These are phyloP conservation scores for Pycnomerus fuliginosus DNA, from an alignment of 2,888 invertebrate genomes.

Conservation along the genomic window DNA sequence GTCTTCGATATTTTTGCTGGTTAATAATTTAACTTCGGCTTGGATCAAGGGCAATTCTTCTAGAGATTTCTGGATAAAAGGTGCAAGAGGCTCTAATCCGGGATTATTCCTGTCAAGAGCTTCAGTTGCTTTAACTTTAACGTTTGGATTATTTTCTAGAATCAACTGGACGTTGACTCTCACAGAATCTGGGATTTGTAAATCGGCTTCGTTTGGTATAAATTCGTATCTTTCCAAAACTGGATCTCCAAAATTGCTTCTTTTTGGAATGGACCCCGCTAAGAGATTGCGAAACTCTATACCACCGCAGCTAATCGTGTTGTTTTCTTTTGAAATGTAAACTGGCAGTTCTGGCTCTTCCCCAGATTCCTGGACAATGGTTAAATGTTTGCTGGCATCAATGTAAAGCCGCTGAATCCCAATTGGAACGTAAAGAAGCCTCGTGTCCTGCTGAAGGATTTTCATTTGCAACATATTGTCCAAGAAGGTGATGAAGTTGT, in stretches of 20 bases:
- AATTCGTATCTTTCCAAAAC: constrained; percentile 76
- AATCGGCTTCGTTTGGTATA: constrained; percentile 57
- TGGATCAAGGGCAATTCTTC: constrained; percentile 70
- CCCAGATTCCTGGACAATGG: constrained; percentile 39
- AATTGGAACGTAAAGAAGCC: constrained; percentile 64
- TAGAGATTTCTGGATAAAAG: constrained; percentile 59
- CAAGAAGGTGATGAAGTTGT: constrained; percentile 84
- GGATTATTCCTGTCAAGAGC: constrained; percentile 52
- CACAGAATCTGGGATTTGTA: constrained; percentile 48
- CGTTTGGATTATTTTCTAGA: constrained; percentile 66
- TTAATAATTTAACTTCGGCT: constrained; percentile 63
- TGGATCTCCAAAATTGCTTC: constrained; percentile 69
- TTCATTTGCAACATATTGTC: constrained; percentile 81
- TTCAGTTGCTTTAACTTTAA: constrained; percentile 63
- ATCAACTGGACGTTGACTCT: constrained; percentile 68
- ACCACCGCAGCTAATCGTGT: constrained; percentile 62
- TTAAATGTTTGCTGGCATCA: constrained; percentile 50
- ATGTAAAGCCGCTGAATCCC: constrained; percentile 55
- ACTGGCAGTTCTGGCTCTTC: neutral
- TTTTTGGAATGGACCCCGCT: constrained; percentile 72
- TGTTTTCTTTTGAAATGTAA: neutral
- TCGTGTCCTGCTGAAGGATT: constrained; percentile 62
- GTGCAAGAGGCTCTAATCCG: constrained; percentile 25
- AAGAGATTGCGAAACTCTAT: constrained; percentile 76
- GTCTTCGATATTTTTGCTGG: constrained; percentile 45